Evolutionary conservation across 2,113 vertebrate genomes (phyloP).

Genomic region (Oreocharis arfaki): DNA sequence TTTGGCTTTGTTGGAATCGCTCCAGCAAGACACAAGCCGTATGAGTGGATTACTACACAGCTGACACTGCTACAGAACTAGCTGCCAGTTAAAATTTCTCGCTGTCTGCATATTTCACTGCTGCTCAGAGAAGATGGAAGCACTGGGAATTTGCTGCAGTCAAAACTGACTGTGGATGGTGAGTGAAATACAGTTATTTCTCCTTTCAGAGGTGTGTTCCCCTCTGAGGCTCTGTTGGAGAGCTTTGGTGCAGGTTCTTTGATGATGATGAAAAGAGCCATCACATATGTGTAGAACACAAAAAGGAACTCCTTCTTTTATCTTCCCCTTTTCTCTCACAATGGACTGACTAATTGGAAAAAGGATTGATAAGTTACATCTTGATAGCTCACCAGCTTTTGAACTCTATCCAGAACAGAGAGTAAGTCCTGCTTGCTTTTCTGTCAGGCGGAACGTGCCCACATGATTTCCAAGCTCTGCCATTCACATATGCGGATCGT

Average conservation of each 20-base stretch:
- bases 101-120: fast-evolving
- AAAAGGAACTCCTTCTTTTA: background rate
- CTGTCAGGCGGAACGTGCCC: background rate
- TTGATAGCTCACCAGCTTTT: background rate
- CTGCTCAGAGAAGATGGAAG: background rate
- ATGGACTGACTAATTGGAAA: background rate
- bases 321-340: background rate
- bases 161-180: background rate
- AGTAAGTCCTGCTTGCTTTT: background rate
- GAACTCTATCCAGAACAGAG: background rate
- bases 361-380: background rate
- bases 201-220: background rate
- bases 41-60: background rate
- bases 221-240: background rate
- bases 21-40: background rate
- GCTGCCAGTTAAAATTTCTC: background rate
- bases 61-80: background rate
- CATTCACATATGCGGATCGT: background rate
- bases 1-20: background rate
- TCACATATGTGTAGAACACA: background rate
- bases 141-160: background rate
- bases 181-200: background rate
- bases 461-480: background rate
- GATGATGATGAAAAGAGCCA: background rate
- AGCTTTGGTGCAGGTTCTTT: background rate